Evolutionary conservation across 2,888 invertebrate species (phyloP).

Genomic region (Sipha maydis): DNA sequence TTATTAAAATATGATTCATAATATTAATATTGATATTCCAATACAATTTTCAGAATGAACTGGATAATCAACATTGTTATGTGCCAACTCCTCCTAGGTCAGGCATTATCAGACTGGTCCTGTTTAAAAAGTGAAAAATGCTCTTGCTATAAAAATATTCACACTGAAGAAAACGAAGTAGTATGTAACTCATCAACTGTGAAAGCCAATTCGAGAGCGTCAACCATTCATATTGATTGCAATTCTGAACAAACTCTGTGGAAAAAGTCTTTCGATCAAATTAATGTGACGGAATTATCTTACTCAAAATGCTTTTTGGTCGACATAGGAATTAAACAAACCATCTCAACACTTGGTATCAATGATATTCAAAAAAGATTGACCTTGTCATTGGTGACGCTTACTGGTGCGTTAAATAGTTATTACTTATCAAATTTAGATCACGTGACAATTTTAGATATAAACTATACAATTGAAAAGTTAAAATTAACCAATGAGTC

Average conservation of each 20-base stretch:
- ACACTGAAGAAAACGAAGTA: slow-evolving; percentile 31
- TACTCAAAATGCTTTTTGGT: slow-evolving; percentile 35
- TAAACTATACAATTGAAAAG: background rate
- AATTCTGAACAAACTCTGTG: slow-evolving; percentile 21
- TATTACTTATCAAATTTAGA: slow-evolving; percentile 34
- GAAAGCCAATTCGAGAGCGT: background rate
- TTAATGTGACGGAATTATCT: slow-evolving; percentile 20
- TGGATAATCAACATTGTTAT: slow-evolving; percentile 34
- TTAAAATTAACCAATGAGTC: slow-evolving; percentile 51
- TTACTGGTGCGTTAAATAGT: slow-evolving; percentile 14
- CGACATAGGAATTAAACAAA: slow-evolving; percentile 35
- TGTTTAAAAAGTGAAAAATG: slow-evolving; percentile 32
- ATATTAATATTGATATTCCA: background rate
- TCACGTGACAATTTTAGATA: background rate
- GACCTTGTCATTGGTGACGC: background rate
- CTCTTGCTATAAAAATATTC: background rate
- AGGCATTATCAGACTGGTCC: slow-evolving; percentile 4
- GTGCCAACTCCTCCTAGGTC: slow-evolving; percentile 31
- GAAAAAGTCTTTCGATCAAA: slow-evolving; percentile 26
- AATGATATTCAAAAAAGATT: background rate
- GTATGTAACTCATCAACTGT: slow-evolving; percentile 22
- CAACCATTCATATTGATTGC: slow-evolving; percentile 30
- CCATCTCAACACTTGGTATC: slow-evolving; percentile 36
- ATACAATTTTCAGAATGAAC: slow-evolving; percentile 48
- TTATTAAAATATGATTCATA: background rate